A percentile compares a stretch with the other conserved stretches of the same genome.
phyloP scores from a whole-genome alignment of 2,797 vertebrate genomes.

The Acrossocheilus wenchowensis region DNA sequence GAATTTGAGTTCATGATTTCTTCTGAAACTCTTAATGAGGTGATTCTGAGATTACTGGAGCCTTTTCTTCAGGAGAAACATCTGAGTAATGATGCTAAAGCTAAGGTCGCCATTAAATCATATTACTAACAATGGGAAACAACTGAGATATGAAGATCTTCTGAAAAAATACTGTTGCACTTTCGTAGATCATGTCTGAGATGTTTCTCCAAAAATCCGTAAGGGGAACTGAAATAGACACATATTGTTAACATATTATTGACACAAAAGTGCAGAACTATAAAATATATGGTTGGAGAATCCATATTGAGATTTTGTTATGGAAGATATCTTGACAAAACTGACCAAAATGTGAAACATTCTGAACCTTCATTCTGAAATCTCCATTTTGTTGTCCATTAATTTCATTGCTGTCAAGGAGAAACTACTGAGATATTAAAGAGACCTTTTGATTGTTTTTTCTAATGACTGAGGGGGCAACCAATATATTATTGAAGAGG shows the following conservation, averaged over 20 bases:
- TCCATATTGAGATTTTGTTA: not conserved
- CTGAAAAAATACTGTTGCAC: not conserved
- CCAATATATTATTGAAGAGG: not conserved
- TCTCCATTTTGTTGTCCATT: not conserved
- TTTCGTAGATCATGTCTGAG: not conserved
- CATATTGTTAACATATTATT: no score
- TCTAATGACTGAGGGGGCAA: not conserved
- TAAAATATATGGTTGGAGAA: not conserved
- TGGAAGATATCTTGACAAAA: not conserved
- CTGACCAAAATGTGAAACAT: not conserved
- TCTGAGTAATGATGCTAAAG: not conserved
- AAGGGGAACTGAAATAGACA: not conserved
- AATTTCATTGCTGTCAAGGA: not conserved
- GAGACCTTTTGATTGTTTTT: not conserved
- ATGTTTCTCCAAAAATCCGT: not conserved
- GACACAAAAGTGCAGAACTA: not conserved
- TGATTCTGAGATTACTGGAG: not conserved
- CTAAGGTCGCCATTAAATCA: not conserved
- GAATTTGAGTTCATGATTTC: not conserved
- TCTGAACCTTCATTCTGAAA: not conserved
- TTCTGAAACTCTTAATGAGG: not conserved
- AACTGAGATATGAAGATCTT: not conserved
- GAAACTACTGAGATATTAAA: not conserved
- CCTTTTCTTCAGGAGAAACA: not conserved
- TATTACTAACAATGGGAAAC: not conserved